Base-by-base conservation (phyloP, 2,888 invertebrate species). In the Acronicta alni region DNA sequence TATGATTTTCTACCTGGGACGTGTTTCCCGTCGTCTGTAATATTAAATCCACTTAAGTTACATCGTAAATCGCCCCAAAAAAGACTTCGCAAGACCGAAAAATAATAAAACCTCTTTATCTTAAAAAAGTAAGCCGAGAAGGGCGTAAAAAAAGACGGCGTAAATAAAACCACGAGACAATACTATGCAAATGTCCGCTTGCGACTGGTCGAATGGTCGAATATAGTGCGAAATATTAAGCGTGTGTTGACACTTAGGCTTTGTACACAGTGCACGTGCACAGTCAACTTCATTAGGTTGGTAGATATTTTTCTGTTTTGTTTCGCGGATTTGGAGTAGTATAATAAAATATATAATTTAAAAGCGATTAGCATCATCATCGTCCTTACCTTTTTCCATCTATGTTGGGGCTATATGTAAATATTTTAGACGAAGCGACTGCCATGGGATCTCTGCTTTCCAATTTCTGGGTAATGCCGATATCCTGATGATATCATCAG, bases 101-200 rank as follows among this genome's bases (percentile, higher is more conserved):
- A 68, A 73, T 70, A 74, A 76, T 74, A 76, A 68, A 72, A 78
- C 68, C 48, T 54, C 7, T n/a, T n/a, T 66, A 70, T 69, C 62
- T 77, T 67, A 63, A 70, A 63, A 73, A 74, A 55, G 74, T 73
- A 72, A 74, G 63, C 58, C 45, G 64, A 75, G 61, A 74, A 78
- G 52, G 65, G 64, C 37, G 58, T 75, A 60, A 78, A 72, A 72
- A 72, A 44, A 45, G 49, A 38, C 54, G 57, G 39, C 57, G 62
- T 73, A 73, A 75, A 79, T 61, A 70, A 65, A 70, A 49, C 62
- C 77, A 18, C 67, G 77, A 74, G 74, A 81, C 81, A 81, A 82
- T 81, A 70, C 72, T 77, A 81, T 81, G 81, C 74, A 80, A 82
- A 81, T 81, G 52, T 49, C 32, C 35, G 63, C 48, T 48, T 51